Conservation (phyloP, 2,113 vertebrate species). For the Hippoglossus stenolepis region DNA sequence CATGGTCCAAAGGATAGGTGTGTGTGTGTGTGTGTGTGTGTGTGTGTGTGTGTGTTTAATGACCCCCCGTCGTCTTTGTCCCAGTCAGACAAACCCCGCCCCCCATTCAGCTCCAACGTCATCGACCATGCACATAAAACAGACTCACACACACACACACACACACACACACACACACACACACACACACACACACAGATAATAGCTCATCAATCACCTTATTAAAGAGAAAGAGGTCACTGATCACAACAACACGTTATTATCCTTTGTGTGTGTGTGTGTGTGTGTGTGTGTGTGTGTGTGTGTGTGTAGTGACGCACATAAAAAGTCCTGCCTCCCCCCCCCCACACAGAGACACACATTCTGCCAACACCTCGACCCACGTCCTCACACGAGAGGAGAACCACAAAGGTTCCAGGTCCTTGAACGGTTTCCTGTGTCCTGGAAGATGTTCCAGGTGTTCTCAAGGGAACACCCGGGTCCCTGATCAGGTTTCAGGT, state of each 20-base stretch:
- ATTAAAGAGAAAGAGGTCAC: constrained; percentile 24
- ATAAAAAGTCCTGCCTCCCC: constrained; percentile 14
- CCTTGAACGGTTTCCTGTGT: not conserved
- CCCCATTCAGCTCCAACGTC: constrained; percentile 67
- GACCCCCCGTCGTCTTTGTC: constrained; percentile 65
- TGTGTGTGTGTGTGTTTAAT: constrained; percentile 51
- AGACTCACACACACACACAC: not conserved
- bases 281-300: constrained; percentile 1
- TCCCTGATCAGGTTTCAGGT: not conserved
- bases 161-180: not conserved
- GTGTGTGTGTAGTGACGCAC: constrained; percentile 17
- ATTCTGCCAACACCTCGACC: not conserved
- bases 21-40: constrained; percentile 38
- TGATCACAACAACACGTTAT: constrained; percentile 16
- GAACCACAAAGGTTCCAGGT: not conserved
- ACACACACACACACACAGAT: constrained; percentile 2
- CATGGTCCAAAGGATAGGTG: constrained; percentile 29
- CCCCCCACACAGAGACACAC: not conserved
- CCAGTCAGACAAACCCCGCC: constrained; percentile 40
- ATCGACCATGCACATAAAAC: constrained; percentile 40
- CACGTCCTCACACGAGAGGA: not conserved
- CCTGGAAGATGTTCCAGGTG: not conserved
- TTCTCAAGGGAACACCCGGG: too few species aligned
- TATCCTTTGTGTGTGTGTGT: constrained; percentile 3
- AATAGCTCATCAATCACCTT: constrained; percentile 53